phyloP scores from a whole-genome alignment of 2,888 invertebrate species.

The Oasisia sp. region DNA sequence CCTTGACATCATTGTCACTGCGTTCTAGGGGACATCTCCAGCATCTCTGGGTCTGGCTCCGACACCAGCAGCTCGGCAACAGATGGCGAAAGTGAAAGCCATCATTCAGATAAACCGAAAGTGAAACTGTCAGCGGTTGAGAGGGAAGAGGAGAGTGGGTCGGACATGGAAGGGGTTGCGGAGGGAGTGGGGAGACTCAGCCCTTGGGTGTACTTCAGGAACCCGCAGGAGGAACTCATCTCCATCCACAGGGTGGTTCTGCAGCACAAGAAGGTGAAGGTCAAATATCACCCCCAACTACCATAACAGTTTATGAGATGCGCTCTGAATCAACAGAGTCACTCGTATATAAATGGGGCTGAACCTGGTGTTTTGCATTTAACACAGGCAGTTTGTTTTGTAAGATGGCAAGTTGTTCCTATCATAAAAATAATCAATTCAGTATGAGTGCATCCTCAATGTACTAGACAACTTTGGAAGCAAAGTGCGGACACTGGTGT shows the following conservation, averaged over 20 bases:
- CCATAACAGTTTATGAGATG: no score
- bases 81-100: constrained; percentile 20
- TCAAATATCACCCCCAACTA: no score
- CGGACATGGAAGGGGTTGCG: constrained; percentile 33
- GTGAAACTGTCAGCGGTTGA: constrained; percentile 36
- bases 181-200: constrained; percentile 52
- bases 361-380: no score
- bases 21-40: constrained; percentile 73
- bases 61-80: constrained; percentile 33
- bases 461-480: no score
- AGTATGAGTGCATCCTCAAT: no score
- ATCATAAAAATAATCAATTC: no score
- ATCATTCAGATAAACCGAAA: not conserved
- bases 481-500: no score
- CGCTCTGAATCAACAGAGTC: no score
- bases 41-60: constrained; percentile 75
- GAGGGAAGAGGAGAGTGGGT: constrained; percentile 47
- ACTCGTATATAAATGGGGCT: no score
- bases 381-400: no score
- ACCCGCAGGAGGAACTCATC: constrained; percentile 75
- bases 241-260: constrained; percentile 80
- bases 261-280: constrained; percentile 73
- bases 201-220: constrained; percentile 81
- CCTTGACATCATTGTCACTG: not conserved
- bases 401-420: no score